Percentiles rank a stretch among this genome's conserved stretches.
phyloP scores from a whole-genome alignment of 2,797 vertebrate species.

The Lateolabrax maculatus region DNA sequence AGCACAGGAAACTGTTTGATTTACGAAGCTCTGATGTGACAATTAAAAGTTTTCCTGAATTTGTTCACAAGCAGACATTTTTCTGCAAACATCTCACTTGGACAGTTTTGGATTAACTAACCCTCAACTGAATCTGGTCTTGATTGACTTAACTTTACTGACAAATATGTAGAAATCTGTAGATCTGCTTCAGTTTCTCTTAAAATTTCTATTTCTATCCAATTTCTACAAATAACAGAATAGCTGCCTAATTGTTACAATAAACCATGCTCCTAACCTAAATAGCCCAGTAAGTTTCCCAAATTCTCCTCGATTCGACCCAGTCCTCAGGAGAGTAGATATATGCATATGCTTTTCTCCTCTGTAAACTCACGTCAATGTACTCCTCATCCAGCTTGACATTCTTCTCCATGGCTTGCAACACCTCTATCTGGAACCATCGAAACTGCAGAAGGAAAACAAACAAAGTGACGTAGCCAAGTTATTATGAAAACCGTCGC shows the following conservation, averaged over 20 bases:
- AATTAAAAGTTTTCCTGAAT: not conserved
- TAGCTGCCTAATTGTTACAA: not conserved
- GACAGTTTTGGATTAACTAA: not conserved
- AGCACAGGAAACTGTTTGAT: constrained; percentile 30
- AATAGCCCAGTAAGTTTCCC: not conserved
- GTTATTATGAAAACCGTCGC: not conserved
- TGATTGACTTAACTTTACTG: not conserved
- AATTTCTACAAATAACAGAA: not conserved
- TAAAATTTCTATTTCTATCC: no score
- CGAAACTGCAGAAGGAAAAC: constrained; percentile 85
- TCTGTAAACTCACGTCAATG: constrained; percentile 86
- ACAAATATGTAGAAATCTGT: not conserved
- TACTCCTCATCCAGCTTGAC: constrained; percentile 95
- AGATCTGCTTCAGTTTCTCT: not conserved
- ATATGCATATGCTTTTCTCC: not conserved
- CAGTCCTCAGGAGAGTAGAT: not conserved
- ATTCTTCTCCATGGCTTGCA: constrained; percentile 97
- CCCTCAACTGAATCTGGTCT: not conserved
- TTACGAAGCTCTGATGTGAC: not conserved
- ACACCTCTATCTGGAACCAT: constrained; percentile 93
- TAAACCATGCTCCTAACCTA: not conserved
- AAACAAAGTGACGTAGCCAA: not conserved
- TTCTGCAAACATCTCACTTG: not conserved
- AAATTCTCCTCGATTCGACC: not conserved
- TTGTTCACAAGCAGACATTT: not conserved